phyloP scores from a whole-genome alignment of 2,113 vertebrate genomes.

The Engraulis encrasicolus region DNA sequence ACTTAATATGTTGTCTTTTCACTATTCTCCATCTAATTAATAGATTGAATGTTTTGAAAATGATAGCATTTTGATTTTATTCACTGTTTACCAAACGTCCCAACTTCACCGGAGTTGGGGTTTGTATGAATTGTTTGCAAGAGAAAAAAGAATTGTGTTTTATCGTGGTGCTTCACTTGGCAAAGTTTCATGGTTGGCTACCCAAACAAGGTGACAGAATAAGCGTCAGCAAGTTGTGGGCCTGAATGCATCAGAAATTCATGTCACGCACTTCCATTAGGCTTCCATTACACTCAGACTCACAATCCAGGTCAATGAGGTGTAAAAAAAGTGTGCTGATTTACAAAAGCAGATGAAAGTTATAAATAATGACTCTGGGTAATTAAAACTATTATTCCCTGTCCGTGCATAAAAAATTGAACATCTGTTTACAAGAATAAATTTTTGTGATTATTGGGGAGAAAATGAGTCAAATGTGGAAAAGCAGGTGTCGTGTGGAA shows the following conservation, averaged over 20 bases:
- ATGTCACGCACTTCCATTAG: neutral
- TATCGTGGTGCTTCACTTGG: neutral
- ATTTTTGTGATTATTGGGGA: neutral
- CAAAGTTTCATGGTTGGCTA: neutral
- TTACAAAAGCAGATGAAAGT: constrained; percentile 41
- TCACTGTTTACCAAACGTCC: no score
- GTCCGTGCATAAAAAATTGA: constrained; percentile 25
- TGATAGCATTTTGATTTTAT: no score
- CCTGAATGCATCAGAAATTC: neutral
- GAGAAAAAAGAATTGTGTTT: no score
- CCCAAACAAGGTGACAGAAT: neutral
- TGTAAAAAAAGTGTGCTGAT: neutral
- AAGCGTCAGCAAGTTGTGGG: neutral
- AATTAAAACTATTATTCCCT: constrained; percentile 39
- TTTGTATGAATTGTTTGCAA: neutral
- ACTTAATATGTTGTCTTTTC: no score
- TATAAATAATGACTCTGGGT: constrained; percentile 36
- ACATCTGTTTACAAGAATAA: constrained; percentile 35
- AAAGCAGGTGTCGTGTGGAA: neutral
- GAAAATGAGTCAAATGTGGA: no score
- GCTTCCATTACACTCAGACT: neutral
- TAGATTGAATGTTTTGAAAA: no score
- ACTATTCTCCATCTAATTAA: no score
- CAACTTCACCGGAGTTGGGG: no score
- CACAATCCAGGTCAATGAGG: constrained; percentile 8